Percentiles rank a stretch among this genome's conserved stretches.
These are phyloP conservation scores for Philypnodon macrostomus DNA, from an alignment of 2,797 vertebrate genomes.

Conservation along the genomic window DNA sequence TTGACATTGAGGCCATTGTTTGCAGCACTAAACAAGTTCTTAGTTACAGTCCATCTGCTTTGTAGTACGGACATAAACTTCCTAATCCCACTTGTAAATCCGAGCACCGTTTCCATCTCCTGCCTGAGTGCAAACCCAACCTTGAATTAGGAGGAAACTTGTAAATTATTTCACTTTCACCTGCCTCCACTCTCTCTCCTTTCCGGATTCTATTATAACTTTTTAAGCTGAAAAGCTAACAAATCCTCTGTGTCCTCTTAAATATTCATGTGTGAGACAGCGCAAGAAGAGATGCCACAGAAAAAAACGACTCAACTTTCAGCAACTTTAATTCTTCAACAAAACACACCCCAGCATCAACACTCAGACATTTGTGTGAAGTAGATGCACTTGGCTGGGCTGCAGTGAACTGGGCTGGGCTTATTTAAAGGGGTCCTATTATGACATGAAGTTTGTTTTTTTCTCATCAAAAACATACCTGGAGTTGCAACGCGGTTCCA, in stretches of 20 bases:
- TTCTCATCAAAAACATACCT: no score
- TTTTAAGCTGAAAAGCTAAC: conserved; percentile 44
- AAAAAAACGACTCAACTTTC: conserved; percentile 23
- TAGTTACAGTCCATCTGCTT: conserved; percentile 2
- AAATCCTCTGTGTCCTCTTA: conserved; percentile 36
- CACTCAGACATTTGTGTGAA: conserved; percentile 7
- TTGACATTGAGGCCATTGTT: neutral
- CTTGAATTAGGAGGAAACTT: conserved; percentile 12
- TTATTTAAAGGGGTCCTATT: no score
- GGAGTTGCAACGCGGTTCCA: no score
- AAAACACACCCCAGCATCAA: conserved; percentile 13
- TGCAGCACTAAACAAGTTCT: neutral
- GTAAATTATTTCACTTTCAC: conserved; percentile 25
- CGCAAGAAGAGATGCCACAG: conserved; percentile 8
- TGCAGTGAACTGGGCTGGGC: no score
- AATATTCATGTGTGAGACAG: conserved; percentile 32
- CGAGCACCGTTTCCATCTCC: conserved; percentile 2
- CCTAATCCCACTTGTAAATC: conserved; percentile 24
- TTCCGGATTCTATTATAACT: conserved; percentile 27
- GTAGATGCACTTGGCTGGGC: conserved; percentile 14
- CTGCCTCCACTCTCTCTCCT: conserved; percentile 22
- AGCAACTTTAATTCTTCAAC: conserved; percentile 25
- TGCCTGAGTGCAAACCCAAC: conserved; percentile 10
- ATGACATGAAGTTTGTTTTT: no score
- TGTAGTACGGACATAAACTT: conserved; percentile 3